Evolutionary conservation across 2,888 invertebrate species (phyloP).

Genomic region (Synergus gifuensis): DNA sequence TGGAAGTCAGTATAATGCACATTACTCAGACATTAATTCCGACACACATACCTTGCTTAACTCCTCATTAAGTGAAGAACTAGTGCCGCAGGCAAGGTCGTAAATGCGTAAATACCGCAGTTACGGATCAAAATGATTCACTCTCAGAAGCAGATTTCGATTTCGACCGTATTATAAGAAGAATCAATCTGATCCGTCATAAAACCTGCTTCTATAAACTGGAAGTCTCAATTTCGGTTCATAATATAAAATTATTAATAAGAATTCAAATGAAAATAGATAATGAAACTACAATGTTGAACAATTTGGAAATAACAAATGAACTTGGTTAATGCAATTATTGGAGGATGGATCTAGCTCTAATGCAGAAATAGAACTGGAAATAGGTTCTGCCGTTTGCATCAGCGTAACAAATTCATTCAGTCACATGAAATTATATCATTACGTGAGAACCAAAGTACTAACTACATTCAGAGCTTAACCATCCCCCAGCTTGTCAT

Average conservation of each 20-base stretch:
- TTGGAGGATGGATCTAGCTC: background rate
- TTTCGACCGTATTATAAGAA: background rate
- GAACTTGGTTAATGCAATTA: background rate
- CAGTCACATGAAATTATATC: slow-evolving; percentile 22
- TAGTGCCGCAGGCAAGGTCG: slow-evolving; percentile 2
- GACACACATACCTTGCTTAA: background rate
- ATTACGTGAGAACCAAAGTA: slow-evolving; percentile 22
- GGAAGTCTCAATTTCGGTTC: no score
- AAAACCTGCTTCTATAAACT: no score
- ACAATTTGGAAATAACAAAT: no score
- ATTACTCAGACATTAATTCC: background rate
- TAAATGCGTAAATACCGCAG: background rate
- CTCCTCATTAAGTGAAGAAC: slow-evolving; percentile 3
- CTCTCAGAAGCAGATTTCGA: background rate
- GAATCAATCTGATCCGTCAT: no score
- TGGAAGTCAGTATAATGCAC: background rate
- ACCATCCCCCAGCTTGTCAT: slow-evolving; percentile 18
- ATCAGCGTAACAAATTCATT: background rate
- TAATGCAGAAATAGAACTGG: background rate
- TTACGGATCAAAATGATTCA: background rate
- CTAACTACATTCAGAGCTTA: slow-evolving; percentile 27
- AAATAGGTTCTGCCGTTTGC: slow-evolving; percentile 5
- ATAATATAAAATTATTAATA: no score
- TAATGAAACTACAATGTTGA: no score
- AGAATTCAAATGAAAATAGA: no score